These are phyloP conservation scores for Megaleporinus macrocephalus DNA, from an alignment of 2,113 vertebrate genomes.

Conservation along the genomic window DNA sequence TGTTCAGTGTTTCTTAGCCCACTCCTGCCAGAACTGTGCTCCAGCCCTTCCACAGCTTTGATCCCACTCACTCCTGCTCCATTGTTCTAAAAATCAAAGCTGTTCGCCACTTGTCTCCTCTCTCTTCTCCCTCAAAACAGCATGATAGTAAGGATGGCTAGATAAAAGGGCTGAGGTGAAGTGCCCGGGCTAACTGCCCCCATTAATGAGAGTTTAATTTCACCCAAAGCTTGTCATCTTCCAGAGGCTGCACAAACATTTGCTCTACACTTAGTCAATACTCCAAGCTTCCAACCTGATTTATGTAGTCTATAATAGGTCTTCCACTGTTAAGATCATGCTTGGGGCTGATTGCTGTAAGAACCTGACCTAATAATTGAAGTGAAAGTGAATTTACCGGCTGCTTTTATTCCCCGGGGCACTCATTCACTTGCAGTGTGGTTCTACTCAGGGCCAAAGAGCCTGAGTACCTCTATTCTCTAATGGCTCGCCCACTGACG, in stretches of 20 bases:
- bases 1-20: background rate
- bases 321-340: background rate
- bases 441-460: slow-evolving; percentile 15
- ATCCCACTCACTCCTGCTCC: slow-evolving; percentile 4
- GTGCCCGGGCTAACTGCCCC: background rate
- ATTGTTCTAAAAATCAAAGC: slow-evolving; percentile 29
- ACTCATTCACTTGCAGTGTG: background rate
- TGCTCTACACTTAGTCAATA: slow-evolving; percentile 27
- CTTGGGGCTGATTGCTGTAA: slow-evolving; percentile 24
- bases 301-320: slow-evolving; percentile 32
- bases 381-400: slow-evolving; percentile 33
- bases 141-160: background rate
- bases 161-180: slow-evolving; percentile 18
- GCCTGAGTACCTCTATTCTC: slow-evolving; percentile 14
- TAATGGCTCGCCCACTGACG: slow-evolving; percentile 1
- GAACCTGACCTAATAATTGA: slow-evolving; percentile 40
- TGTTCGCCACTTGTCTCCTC: background rate
- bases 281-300: background rate
- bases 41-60: slow-evolving; percentile 4
- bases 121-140: slow-evolving; percentile 22
- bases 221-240: background rate
- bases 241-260: background rate
- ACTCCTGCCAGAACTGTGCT: background rate
- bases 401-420: slow-evolving; percentile 8
- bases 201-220: slow-evolving; percentile 32